Conservation (phyloP, 2,113 vertebrate species). For the Heptranchias perlo region DNA sequence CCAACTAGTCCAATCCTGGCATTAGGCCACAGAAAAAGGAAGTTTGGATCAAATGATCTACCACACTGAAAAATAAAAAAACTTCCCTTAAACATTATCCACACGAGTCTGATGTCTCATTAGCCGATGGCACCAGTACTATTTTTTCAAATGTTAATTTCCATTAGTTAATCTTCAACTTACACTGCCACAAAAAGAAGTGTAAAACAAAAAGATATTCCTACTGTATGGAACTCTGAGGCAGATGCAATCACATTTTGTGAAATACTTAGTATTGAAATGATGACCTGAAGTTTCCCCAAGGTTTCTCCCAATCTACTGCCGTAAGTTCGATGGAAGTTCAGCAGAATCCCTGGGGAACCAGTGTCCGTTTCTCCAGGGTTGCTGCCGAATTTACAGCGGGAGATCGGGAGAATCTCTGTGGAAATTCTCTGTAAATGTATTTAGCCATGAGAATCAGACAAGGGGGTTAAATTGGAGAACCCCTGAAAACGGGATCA, state of each 20-base stretch:
- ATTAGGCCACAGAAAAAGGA: constrained; percentile 80
- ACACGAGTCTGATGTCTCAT: background rate
- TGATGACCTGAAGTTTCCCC: background rate
- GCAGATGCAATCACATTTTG: background rate
- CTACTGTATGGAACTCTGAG: background rate
- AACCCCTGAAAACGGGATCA: too few relatives aligned
- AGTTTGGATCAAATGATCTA: constrained; percentile 74
- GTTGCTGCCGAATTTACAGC: background rate
- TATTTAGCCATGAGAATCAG: background rate
- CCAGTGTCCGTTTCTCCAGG: background rate
- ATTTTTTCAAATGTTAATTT: background rate
- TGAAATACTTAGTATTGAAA: background rate
- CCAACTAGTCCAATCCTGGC: constrained; percentile 68
- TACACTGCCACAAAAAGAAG: background rate
- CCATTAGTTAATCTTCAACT: background rate
- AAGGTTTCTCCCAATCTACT: background rate
- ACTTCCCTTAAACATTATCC: background rate
- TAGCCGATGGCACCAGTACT: background rate
- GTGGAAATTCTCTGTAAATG: background rate
- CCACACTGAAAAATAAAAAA: constrained; percentile 61
- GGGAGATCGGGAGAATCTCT: background rate
- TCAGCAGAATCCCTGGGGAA: background rate
- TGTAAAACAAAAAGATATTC: background rate
- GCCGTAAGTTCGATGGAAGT: too few relatives aligned
- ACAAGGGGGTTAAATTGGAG: too few relatives aligned